Percentiles rank a stretch among this genome's conserved stretches.
Conservation (phyloP, 2,113 vertebrate species). For the Cygnus atratus region DNA sequence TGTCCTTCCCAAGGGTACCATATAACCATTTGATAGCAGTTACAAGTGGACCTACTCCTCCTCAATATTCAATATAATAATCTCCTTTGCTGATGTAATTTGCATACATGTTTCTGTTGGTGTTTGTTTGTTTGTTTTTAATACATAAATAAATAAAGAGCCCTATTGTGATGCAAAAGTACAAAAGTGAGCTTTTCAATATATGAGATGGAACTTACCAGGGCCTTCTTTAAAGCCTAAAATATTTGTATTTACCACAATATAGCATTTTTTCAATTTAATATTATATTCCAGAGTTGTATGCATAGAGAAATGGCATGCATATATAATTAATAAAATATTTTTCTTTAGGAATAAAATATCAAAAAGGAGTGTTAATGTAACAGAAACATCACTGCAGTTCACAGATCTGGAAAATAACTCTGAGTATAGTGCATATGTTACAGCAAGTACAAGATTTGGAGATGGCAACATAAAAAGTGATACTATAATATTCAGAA, state of each 20-base stretch:
- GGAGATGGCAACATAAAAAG: slow-evolving; percentile 88
- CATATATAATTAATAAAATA: neutral
- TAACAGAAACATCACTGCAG: slow-evolving; percentile 75
- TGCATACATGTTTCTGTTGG: neutral
- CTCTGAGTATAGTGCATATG: slow-evolving; percentile 82
- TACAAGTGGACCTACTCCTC: neutral
- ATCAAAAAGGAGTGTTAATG: slow-evolving; percentile 79
- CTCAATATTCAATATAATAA: neutral
- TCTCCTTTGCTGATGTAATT: neutral
- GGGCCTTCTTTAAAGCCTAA: neutral
- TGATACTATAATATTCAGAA: slow-evolving; percentile 83
- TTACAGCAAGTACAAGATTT: slow-evolving; percentile 89
- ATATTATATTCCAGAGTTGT: neutral
- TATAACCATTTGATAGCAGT: neutral
- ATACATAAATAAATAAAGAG: neutral
- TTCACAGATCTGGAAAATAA: slow-evolving; percentile 86
- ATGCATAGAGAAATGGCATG: neutral
- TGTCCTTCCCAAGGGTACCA: slow-evolving; percentile 60
- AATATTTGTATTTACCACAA: neutral
- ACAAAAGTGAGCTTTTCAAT: neutral
- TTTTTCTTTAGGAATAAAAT: slow-evolving; percentile 74
- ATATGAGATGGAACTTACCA: neutral
- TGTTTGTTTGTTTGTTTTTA: neutral
- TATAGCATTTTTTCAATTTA: neutral
- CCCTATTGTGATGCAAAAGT: neutral